Base-by-base conservation (phyloP, 2,888 invertebrate genomes). In the Bugulina stolonifera region DNA sequence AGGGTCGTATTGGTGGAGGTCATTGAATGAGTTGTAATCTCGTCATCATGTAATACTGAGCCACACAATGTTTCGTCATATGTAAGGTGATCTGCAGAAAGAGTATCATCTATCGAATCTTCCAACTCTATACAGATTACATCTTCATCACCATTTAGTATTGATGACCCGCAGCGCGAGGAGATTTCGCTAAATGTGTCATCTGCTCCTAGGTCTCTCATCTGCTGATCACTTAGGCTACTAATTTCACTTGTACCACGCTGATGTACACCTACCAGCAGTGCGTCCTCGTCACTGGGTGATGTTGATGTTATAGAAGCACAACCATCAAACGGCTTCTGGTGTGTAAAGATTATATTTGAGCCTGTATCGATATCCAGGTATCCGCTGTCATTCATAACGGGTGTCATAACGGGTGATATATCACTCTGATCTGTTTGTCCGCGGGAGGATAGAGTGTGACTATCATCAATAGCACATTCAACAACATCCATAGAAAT, bases 341-440 rank as follows among this genome's bases (percentile, higher is more conserved):
- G 10, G 18, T 43, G 43, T 10, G 43, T 43, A 5, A 43, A 18
- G 18, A 43, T 43, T 43, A 18, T 5, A 18, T 43, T 18, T 10
- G 43, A 43, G 43, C 43, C 43, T 43, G 43, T 43, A 10, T 43
- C 64, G 10, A 32, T 27, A 14, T 64, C 64, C 18, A 64, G 64
- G n/a, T 64, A 64, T 14, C 64, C 64, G n/a, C 64, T 64, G 64
- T 64, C 64, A 64, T 27, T 32, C 64, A 64, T 64, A 32, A 27
- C 64, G 5, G 43, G 43, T 43, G 43, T 43, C 43, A 43, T n/a
- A n/a, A n/a, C n/a, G n/a, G n/a, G n/a, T n/a, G n/a, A n/a, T n/a
- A n/a, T n/a, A n/a, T n/a, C n/a, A n/a, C n/a, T n/a, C n/a, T n/a
- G n/a, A n/a, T n/a, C n/a, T n/a, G n/a, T n/a, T n/a, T n/a, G n/a